Percentiles rank a stretch among this genome's conserved stretches.
These are phyloP conservation scores for Leptinotarsa undecemlineata DNA, from an alignment of 1,140 invertebrate genomes.

Conservation along the genomic window DNA sequence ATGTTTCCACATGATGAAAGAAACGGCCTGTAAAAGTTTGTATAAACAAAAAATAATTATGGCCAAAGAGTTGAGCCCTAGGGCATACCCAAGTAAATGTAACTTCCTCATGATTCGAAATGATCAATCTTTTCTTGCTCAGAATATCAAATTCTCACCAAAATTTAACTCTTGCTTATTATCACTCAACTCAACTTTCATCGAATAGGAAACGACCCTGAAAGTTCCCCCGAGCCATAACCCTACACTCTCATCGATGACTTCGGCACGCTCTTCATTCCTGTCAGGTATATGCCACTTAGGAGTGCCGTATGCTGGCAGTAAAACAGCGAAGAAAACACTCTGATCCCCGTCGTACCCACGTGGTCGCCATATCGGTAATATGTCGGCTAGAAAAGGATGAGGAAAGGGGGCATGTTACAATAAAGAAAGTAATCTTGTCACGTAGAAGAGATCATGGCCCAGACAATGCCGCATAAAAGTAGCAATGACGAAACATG, in stretches of 20 bases:
- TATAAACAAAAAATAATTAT: too few species aligned
- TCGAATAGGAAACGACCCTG: too few species aligned
- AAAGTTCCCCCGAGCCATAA: background rate
- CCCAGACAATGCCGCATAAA: slow-evolving; percentile 37
- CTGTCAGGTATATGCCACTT: background rate
- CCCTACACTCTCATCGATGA: background rate
- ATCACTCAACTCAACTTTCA: too few species aligned
- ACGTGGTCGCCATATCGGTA: background rate
- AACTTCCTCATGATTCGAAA: too few species aligned
- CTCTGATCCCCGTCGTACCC: slow-evolving; percentile 10
- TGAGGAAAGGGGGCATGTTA: slow-evolving; percentile 3
- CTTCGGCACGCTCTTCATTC: background rate
- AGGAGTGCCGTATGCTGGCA: slow-evolving; percentile 1
- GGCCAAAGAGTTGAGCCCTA: too few species aligned
- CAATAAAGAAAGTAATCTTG: slow-evolving; percentile 24
- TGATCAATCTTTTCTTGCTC: too few species aligned
- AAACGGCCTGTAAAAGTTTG: too few species aligned
- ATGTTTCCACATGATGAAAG: too few species aligned
- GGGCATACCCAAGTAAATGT: too few species aligned
- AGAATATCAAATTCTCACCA: too few species aligned
- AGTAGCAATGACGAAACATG: slow-evolving; percentile 44
- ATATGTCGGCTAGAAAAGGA: slow-evolving; percentile 12
- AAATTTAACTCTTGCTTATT: too few species aligned
- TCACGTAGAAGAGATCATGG: slow-evolving; percentile 36
- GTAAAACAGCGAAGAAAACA: slow-evolving; percentile 16